Conservation (phyloP, 2,113 vertebrate species). For the Sorex fumeus region DNA sequence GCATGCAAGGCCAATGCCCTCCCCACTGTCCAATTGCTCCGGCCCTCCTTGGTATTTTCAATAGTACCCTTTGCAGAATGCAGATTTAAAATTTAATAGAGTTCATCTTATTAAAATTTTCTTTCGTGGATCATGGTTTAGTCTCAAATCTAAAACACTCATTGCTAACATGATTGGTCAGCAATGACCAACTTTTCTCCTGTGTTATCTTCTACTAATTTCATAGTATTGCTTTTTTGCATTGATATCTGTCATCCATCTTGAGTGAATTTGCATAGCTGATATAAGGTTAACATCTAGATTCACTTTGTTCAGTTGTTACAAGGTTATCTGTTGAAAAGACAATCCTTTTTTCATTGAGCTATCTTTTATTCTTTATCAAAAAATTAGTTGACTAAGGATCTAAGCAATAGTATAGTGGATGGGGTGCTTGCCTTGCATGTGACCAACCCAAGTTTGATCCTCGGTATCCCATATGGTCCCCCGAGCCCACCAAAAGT, state of each 20-base stretch:
- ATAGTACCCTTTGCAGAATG: background rate
- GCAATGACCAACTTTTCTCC: slow-evolving; percentile 10
- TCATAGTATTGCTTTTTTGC: background rate
- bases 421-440: too few relatives aligned
- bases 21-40: too few relatives aligned
- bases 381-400: background rate
- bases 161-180: background rate
- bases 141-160: slow-evolving; percentile 11
- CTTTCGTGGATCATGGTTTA: slow-evolving; percentile 1
- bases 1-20: too few relatives aligned
- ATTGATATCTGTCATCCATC: background rate
- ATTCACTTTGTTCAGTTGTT: background rate
- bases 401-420: too few relatives aligned
- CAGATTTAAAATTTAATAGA: slow-evolving; percentile 42
- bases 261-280: slow-evolving; percentile 6
- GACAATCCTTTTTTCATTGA: background rate
- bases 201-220: slow-evolving; percentile 5
- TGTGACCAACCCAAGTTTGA: too few relatives aligned
- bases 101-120: background rate
- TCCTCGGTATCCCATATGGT: too few relatives aligned
- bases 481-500: too few relatives aligned
- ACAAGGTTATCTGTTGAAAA: background rate
- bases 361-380: background rate
- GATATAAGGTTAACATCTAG: background rate
- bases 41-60: too few relatives aligned